Evolutionary conservation across 1,140 invertebrate species (phyloP), one percentile per base, ranked within the genome.

Genomic region (Calliopsis andreniformis): DNA sequence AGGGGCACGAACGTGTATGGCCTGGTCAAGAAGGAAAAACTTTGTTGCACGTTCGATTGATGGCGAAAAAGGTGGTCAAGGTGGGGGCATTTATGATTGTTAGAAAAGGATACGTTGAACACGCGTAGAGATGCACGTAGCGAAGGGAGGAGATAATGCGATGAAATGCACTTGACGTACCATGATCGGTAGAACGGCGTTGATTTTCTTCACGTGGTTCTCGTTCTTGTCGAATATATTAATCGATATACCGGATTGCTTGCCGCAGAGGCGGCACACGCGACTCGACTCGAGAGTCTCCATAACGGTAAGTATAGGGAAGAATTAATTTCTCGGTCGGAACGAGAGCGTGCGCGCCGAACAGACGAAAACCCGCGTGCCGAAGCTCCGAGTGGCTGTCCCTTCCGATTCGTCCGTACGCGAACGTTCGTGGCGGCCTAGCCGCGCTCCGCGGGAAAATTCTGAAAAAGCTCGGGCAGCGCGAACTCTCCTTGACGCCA

Each of bases 251-350:
- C 85, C 89, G 8, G 88, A 87, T 3, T 88, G 81, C 45, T 90
- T 89, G 58, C 91, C 91, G 76, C 91, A 91, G 28, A 92, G 78
- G 55, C 91, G 87, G 68, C 91, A 92, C 56, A 90, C 85, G 32
- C 87, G 84, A 58, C 89, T 91, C 32, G 83, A 84, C 28, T 91
- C 90, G 64, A 91, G 84, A 25, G 90, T 91, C 80, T 91, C 90
- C 90, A 91, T 91, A 66, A 72, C 81, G 55, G 35, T 39, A n/a
- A n/a, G 49, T 75, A 63, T 47, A 75, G 63, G 39, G 35, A 30
- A 68, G 16, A 49, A 68, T 58, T 69, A 66, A 66, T 56, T 66
- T 30, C 16, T 18, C 4, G n/a, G n/a, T n/a, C 32, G n/a, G 32
- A n/a, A 14, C 23, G 3, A 47, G 1, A 42, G 4, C 10, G 28